Evolutionary conservation across 2,888 invertebrate genomes (phyloP).

Genomic region (Alentia gelatinosa): DNA sequence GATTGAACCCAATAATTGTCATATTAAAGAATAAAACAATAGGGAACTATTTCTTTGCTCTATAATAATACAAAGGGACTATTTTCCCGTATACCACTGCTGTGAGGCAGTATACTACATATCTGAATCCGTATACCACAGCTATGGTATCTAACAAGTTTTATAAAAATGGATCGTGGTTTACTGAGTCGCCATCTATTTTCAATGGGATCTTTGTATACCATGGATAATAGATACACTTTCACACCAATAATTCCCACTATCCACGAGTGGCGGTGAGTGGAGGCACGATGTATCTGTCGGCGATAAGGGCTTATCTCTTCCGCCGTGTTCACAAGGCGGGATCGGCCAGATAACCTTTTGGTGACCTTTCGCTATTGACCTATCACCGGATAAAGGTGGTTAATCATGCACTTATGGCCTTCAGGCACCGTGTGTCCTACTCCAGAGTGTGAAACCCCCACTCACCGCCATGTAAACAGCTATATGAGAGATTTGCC

Average conservation of each 20-base stretch:
- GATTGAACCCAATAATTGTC: too few relatives aligned
- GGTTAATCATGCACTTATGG: not conserved
- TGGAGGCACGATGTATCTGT: not conserved
- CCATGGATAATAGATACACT: too few relatives aligned
- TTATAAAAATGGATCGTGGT: too few relatives aligned
- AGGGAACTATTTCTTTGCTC: too few relatives aligned
- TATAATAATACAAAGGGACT: too few relatives aligned
- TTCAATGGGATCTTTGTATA: too few relatives aligned
- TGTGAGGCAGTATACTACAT: too few relatives aligned
- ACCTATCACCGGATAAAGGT: not conserved
- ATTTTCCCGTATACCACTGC: too few relatives aligned
- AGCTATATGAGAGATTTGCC: not conserved
- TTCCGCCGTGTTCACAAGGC: not conserved
- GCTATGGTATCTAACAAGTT: too few relatives aligned
- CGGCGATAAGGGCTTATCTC: not conserved
- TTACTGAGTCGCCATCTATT: too few relatives aligned
- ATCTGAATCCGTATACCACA: too few relatives aligned
- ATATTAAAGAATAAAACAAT: too few relatives aligned
- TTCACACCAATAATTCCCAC: not conserved
- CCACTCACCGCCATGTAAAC: not conserved
- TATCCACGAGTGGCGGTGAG: not conserved
- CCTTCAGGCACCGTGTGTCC: not conserved
- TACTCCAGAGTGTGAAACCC: not conserved
- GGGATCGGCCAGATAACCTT: not conserved
- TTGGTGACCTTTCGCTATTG: not conserved